Conservation (phyloP, 2,797 vertebrate species). For the Oceanodroma leucorhoa region DNA sequence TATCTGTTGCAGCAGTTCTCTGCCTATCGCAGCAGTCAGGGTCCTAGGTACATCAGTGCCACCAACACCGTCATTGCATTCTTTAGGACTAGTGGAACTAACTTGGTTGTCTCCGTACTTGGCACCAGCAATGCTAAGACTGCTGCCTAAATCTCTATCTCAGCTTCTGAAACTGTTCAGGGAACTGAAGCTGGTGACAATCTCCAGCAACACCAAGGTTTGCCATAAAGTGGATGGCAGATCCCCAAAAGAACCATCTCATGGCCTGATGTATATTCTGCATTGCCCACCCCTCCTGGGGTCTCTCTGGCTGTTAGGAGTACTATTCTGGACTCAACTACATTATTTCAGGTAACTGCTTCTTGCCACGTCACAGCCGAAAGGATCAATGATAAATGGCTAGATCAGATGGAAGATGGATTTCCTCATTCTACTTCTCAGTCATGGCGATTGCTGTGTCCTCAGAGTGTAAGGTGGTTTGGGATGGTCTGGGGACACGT, state of each 20-base stretch:
- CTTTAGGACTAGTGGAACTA: not conserved
- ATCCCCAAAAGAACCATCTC: not conserved
- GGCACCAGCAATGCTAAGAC: not conserved
- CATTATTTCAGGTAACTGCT: not conserved
- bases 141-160: not conserved
- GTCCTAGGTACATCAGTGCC: not conserved
- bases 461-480: not conserved
- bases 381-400: not conserved
- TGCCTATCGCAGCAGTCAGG: not conserved
- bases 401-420: not conserved
- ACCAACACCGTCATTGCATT: fast-evolving
- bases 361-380: not conserved
- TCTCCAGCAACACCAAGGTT: not conserved
- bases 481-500: not conserved
- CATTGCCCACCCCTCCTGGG: not conserved
- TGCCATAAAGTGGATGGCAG: not conserved
- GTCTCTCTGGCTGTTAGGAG: not conserved
- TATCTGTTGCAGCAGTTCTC: not conserved
- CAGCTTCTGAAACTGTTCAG: not conserved
- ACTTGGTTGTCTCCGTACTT: not conserved
- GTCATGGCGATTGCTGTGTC: not conserved
- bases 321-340: not conserved
- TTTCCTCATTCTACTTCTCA: not conserved
- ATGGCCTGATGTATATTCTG: not conserved
- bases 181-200: not conserved